A percentile compares a stretch with the other conserved stretches of the same genome.
These are phyloP conservation scores for Leistus spinibarbis DNA, from an alignment of 2,888 invertebrate species.

Conservation along the genomic window DNA sequence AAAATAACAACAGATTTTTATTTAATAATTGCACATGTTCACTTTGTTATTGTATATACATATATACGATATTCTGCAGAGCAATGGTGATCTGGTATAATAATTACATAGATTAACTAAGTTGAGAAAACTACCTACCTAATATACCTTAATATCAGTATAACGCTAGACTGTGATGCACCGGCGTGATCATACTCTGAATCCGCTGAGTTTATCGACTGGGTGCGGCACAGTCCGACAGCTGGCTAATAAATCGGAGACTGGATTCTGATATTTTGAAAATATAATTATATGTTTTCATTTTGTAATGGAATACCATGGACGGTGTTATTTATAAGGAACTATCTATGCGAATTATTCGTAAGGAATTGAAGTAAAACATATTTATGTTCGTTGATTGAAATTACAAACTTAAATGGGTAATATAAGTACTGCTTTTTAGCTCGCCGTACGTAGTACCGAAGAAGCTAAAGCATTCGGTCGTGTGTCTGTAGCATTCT, in stretches of 20 bases:
- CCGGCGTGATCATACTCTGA: neutral
- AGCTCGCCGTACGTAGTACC: no score
- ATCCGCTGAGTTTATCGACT: conserved; percentile 1
- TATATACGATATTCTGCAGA: conserved; percentile 3
- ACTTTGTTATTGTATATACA: conserved; percentile 12
- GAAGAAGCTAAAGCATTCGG: no score
- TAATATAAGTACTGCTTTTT: no score
- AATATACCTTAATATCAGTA: conserved; percentile 55
- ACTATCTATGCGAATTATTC: neutral
- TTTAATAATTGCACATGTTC: conserved; percentile 16
- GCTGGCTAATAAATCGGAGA: conserved; percentile 64
- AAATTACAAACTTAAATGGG: no score
- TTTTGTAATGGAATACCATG: conserved; percentile 55
- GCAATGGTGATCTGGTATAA: conserved; percentile 45
- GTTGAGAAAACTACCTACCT: conserved; percentile 57
- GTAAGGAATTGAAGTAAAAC: no score
- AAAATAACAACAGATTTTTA: conserved; percentile 14
- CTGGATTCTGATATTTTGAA: conserved; percentile 57
- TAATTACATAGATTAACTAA: conserved; percentile 57
- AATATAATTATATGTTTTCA: conserved; percentile 57
- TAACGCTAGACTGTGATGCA: conserved; percentile 49
- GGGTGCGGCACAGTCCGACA: conserved; percentile 52
- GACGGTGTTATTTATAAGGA: conserved; percentile 46
- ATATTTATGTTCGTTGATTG: neutral
- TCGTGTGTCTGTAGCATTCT: no score